Base-by-base conservation (phyloP, 2,888 invertebrate species). In the Heteromyza rotundicornis region DNA sequence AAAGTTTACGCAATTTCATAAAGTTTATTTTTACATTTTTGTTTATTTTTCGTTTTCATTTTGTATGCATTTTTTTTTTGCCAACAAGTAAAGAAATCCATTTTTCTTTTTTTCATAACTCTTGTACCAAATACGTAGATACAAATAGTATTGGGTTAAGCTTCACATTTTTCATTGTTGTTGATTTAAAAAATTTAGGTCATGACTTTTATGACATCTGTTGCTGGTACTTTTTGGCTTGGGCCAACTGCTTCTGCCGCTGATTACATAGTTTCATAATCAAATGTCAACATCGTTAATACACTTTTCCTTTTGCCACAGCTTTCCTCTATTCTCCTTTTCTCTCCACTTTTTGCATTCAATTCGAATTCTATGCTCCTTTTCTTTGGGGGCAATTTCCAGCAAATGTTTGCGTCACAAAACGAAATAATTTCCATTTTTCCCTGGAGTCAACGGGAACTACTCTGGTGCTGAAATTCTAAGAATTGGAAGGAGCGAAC, bases 191-290 rank as follows among this genome's bases (percentile, higher is more conserved):
- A 23, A 47, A 47, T 62, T 35, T 62, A 55, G 62, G 58, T 62
- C 62, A 58, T 62, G 58, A 62, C 22, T 57, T 44, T 44, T 50
- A 20, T 57, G 58, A 62, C 62, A 62, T 54, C 62, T 62, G 62
- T 58, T 62, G 57, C 53, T 54, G 40, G 49, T 49, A 17, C 53
- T 53, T 17, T n/a, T 20, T n/a, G n/a, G n/a, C 53, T 19, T 16
- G 17, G 12, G 24, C 49, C 53, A 17, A 53, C 51, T 51, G 44
- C 51, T 19, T 24, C 14, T 27, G 51, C 51, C 5, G n/a, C 51
- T 51, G 24, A 19, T 19, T 16, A 5, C 2, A 49, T 10, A 19
- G 22, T 50, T 23, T 50, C 50, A 50, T 57, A 57, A 57, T 50
- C 57, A 57, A 36, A 57, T 36, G 35, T 51, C 50, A 17, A 49